Conservation (phyloP, 2,888 invertebrate genomes). For the Scrobipalpa costella region DNA sequence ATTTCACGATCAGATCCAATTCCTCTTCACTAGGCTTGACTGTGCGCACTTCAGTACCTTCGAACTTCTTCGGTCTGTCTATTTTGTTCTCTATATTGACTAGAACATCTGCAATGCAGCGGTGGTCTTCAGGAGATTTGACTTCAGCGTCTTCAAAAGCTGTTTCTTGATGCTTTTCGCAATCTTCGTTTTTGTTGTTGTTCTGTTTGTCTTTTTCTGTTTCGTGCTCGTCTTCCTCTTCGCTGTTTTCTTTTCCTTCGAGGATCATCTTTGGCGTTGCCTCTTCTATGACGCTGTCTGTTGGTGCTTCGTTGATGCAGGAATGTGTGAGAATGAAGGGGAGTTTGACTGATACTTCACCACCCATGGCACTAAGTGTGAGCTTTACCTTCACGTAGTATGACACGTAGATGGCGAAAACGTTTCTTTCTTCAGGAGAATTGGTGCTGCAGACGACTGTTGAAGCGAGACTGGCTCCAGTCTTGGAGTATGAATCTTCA, state of each 20-base stretch:
- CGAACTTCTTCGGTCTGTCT: conserved; percentile 66
- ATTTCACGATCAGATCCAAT: conserved; percentile 73
- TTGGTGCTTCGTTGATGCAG: conserved; percentile 82
- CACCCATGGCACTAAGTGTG: conserved; percentile 89
- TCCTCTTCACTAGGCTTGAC: conserved; percentile 69
- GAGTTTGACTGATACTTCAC: conserved; percentile 88
- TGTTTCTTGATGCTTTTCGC: conserved; percentile 45
- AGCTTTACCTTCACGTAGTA: conserved; percentile 95
- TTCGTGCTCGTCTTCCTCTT: conserved; percentile 68
- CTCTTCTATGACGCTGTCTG: conserved; percentile 77
- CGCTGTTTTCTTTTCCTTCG: conserved; percentile 73
- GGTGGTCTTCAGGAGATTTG: conserved; percentile 62
- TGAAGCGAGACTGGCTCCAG: conserved; percentile 83
- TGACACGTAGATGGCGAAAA: conserved; percentile 94
- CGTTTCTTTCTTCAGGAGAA: conserved; percentile 89
- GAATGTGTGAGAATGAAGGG: conserved; percentile 91
- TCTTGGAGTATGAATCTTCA: conserved; percentile 90
- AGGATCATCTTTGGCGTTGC: conserved; percentile 72
- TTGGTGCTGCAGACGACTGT: conserved; percentile 78
- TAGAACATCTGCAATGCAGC: conserved; percentile 67
- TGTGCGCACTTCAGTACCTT: conserved; percentile 62
- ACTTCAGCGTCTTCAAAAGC: conserved; percentile 54
- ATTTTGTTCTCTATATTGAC: conserved; percentile 75
- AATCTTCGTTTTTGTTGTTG: conserved; percentile 53
- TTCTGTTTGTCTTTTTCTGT: conserved; percentile 66